Base-by-base conservation (phyloP, 2,888 invertebrate genomes). In the Epinotia brunnichana region DNA sequence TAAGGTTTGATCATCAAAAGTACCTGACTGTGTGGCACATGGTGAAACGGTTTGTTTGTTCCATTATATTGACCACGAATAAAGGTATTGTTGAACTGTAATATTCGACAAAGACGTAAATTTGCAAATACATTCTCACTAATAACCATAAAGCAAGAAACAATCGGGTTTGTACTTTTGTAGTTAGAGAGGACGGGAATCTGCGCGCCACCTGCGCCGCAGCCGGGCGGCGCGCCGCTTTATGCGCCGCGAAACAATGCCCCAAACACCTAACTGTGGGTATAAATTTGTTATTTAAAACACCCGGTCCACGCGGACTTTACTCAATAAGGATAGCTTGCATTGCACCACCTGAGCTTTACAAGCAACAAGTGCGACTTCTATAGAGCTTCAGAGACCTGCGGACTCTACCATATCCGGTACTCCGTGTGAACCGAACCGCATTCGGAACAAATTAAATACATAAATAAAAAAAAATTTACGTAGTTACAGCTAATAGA, bases 271-370 rank as follows among this genome's bases (percentile, higher is more conserved):
- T 54, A 68, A 68, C 67, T 68, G 72, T 61, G 51, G 44, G 85
- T 80, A 88, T 68, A 62, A 15, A 67, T 67, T 90, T 90, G 87
- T 88, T 84, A 82, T 75, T 75, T 80, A 73, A 79, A 83, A 82
- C 90, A 90, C 87, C 84, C 90, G 88, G 84, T 84, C 80, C 84
- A 79, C 79, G 86, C 83, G 76, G 78, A 81, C 81, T 80, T 78
- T 79, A 83, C 79, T 83, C 83, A 82, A 73, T 63, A 73, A 73
- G 68, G 73, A 66, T 24, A 24, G 77, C 78, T 76, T 75, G 79
- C n/a, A n/a, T 76, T 75, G 79, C 77, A 83, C 80, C 92, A 92
- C 88, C 91, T 92, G 92, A 91, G 85, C 85, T 90, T 89, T 90
- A 88, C 81, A 85, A 82, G 79, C 80, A 82, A 80, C 77, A 82